Evolutionary conservation across 2,113 vertebrate species (phyloP), one percentile per base, ranked within the genome.

Genomic region (Myocastor coypus): DNA sequence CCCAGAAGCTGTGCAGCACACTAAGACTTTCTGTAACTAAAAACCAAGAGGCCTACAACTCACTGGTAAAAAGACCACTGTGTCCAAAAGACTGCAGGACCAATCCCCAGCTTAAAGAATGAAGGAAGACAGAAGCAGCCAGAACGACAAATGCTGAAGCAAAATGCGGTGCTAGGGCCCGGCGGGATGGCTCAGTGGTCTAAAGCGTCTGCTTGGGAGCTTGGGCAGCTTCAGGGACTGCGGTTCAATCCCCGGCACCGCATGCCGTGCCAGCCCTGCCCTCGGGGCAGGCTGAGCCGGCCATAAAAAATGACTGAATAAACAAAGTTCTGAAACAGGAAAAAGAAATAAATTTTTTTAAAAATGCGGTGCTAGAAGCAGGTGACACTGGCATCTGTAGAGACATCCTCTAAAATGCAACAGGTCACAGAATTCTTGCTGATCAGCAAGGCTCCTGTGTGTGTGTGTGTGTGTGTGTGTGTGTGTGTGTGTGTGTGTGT

Each of bases 11-110:
- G 69, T 64, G 40, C 84, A 16, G 0, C 24, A n/a, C 42, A 81
- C 86, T 83, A 61, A 96, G 82, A 59, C 68, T 17, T 42, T 30
- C 75, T 87, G 40, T 84, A 71, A 84, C 42, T 64, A 93, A 81
- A 94, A 91, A 63, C 71, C 37, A 34, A 83, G 83, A 57, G 6
- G 61, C 24, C 16, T 7, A 68, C 77, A 85, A 61, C 5, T 20
- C 22, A 1, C 32, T 52, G 77, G 77, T 57, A 64, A 73, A 81
- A 63, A 57, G 77, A 78, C 68, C 5, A 0, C 12, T 37, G 13
- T 89, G 2, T 46, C n/a, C 32, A 17, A 24, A 42, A 77, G 69
- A 50, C 24, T 0, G 1, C 59, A 19, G 24, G 20, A 5, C 26
- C 46, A 5, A 55, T 52, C 37, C 46, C 64, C 71, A 42, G 32